Evolutionary conservation across 2,888 invertebrate genomes (phyloP).

Genomic region (Bhutanitis thaidina): DNA sequence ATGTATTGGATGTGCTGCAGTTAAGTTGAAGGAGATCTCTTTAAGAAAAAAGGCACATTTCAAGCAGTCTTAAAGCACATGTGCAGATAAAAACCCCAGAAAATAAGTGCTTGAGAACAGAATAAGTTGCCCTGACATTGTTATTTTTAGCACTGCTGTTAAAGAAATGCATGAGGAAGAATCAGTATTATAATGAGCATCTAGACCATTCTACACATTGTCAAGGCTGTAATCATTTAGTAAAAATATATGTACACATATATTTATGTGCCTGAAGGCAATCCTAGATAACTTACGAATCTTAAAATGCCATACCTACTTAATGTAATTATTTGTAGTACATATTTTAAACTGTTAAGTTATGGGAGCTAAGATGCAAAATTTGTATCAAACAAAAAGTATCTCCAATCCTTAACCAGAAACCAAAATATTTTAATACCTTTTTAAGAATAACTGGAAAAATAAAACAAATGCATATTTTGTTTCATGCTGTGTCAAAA

Average conservation of each 20-base stretch:
- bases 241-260: conserved; percentile 24
- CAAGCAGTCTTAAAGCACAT: conserved; percentile 20
- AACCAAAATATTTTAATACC: too few species aligned
- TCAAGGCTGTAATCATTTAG: conserved; percentile 6
- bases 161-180: conserved; percentile 44
- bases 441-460: conserved; percentile 13
- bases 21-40: conserved; percentile 7
- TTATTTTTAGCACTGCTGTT: not conserved
- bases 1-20: not conserved
- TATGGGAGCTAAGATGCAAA: conserved; percentile 51
- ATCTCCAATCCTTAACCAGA: conserved; percentile 26
- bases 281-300: conserved; percentile 29
- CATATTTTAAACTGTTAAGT: conserved; percentile 21
- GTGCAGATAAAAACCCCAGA: not conserved
- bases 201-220: conserved; percentile 40
- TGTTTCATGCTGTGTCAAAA: conserved; percentile 27
- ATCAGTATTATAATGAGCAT: conserved; percentile 67
- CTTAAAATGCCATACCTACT: conserved; percentile 28
- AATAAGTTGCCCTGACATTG: not conserved
- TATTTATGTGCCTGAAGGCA: conserved; percentile 28
- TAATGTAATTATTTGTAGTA: conserved; percentile 29
- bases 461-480: conserved; percentile 26
- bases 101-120: not conserved
- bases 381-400: conserved; percentile 28
- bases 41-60: conserved; percentile 19